Evolutionary conservation across 1,140 invertebrate genomes (phyloP), one percentile per base, ranked within the genome.

Genomic region (Nylanderia fulva): DNA sequence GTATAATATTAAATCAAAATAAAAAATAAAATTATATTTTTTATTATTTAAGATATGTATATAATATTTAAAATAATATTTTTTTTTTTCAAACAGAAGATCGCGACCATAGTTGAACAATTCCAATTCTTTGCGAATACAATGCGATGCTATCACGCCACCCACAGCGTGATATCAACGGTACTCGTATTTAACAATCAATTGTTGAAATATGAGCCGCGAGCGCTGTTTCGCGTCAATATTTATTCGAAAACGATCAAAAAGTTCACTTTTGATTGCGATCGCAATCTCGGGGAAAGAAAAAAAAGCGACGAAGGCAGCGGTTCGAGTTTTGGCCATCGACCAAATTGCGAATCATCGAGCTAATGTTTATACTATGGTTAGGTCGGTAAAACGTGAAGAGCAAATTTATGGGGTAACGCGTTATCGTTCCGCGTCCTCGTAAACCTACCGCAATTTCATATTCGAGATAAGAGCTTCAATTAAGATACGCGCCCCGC

Each of bases 381-480:
- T 21, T n/a, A n/a, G n/a, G 9, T 6, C 29, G 29, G n/a, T 8
- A 18, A 52, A 66, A 77, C 29, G 21, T 18, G 61, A 21, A n/a
- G 2, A 66, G 61, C 15, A 6, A 4, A 13, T 45, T 80, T 56
- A 54, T n/a, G 60, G 27, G 4, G 36, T 39, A 68, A 80, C 45
- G 24, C 66, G 66, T 39, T 58, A 58, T 58, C 66, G 18, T 42
- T 48, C 33, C 6, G 52, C 42, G 48, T 72, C 48, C 9, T 82
- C 77, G 52, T 72, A 82, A 56, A 56, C 33, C 15, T 33, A 1
- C 15, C 15, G 45, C 33, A 54, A 13, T 54, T 82, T 58, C 45
- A 48, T 79, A 56, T 24, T 45, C 18, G 36, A 71, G 77, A 82
- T 82, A 82, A 58, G 36, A 71, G 54, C 42, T 82, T 45, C 36